Base-by-base conservation (phyloP, 2,888 invertebrate species). In the Lapara coniferarum region DNA sequence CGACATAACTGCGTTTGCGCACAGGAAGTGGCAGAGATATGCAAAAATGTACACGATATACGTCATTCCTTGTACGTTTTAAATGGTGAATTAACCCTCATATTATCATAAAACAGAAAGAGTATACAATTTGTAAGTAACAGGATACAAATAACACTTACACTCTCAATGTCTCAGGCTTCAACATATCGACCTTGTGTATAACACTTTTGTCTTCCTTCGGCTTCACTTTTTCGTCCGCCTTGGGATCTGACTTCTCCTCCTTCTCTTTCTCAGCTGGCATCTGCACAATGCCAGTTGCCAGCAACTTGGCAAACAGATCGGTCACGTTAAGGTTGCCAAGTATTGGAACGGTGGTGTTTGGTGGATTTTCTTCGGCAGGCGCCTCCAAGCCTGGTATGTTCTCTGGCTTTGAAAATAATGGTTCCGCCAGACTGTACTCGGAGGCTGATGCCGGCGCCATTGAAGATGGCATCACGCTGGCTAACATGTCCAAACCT, bases 291-390 rank as follows among this genome's bases (percentile, higher is more conserved):
- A 91, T 90, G 13, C 93, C 98, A 2, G 97, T 96, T 0, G 97
- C 97, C 0, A 98, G 96, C 10, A 99, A 90, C 86, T 97, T 97
- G 73, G 97, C 96, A 84, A 98, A 97, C 46, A 99, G 90, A 75
- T 97, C 97, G 72, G 95, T 96, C 37, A 99, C 96, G 81, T 98
- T 97, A 3, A 96, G 86, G 70, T 89, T 88, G 30, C 89, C 85
- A 0, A 94, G 82, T 46, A 86, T 77, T 25, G 89, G 87, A 16
- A 89, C 70, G 13, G 71, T 51, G 1, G 74, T 75, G 77, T 74
- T 71, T 0, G 83, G 72, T 0, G 89, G 88, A 53, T 89, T 88
- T 68, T 90, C 90, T 0, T 89, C 88, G 0, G 78, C 69, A 0
- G 87, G 84, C 0, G 87, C 81, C 53, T 91, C 93, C 0, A 94